Conservation (phyloP, 2,113 vertebrate genomes). For the Bos javanicus region DNA sequence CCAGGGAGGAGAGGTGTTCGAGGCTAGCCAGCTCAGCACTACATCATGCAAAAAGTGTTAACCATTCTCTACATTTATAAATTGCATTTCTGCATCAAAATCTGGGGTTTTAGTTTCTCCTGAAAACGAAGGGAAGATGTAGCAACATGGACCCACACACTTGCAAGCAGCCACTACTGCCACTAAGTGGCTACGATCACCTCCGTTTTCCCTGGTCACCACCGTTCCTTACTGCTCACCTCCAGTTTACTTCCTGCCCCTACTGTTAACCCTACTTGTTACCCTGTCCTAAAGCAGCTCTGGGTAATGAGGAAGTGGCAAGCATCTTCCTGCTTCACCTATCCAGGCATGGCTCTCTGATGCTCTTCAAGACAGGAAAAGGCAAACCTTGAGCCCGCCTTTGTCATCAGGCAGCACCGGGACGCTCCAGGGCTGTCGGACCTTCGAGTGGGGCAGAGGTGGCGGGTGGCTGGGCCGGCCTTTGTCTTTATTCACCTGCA, state of each 20-base stretch:
- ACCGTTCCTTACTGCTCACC: not conserved
- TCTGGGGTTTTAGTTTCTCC: not conserved
- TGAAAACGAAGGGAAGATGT: not conserved
- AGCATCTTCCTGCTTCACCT: not conserved
- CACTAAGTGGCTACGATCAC: not conserved
- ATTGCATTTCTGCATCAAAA: not conserved
- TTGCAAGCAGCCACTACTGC: not conserved
- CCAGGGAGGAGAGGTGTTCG: not conserved
- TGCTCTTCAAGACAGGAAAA: not conserved
- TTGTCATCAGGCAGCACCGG: slow-evolving; percentile 92
- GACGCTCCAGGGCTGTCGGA: slow-evolving; percentile 85
- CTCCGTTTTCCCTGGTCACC: not conserved
- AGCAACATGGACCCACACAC: not conserved
- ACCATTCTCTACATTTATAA: not conserved
- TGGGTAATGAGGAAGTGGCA: not conserved
- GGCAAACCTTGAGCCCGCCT: slow-evolving; percentile 92
- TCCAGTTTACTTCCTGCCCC: not conserved
- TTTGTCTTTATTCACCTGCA: slow-evolving; percentile 94
- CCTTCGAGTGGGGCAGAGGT: slow-evolving; percentile 81
- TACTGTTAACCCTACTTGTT: not conserved
- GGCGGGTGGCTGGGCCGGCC: slow-evolving; percentile 83
- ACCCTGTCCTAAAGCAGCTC: not conserved
- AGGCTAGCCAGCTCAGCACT: not conserved
- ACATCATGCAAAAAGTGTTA: not conserved
- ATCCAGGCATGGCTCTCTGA: fast-evolving